Conservation (phyloP, 37 sponge, comb jelly and placozoan species). For the Oopsacas minuta region DNA sequence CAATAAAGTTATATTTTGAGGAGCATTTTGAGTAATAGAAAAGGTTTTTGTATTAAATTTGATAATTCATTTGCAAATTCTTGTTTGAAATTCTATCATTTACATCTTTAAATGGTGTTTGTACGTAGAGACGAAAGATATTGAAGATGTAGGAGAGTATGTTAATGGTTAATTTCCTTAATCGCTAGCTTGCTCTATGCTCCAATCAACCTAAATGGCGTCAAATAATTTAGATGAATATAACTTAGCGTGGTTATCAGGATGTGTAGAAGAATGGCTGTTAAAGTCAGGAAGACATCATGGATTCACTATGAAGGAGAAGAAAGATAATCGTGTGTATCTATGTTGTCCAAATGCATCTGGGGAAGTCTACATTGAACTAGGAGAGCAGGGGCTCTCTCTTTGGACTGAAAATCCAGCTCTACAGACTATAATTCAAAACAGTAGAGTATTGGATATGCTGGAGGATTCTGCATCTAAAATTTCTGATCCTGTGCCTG, state of each 20-base stretch:
- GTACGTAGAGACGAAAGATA: too few species aligned
- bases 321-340: neutral
- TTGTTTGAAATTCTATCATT: too few species aligned
- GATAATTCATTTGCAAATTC: too few species aligned
- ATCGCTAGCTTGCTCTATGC: too few species aligned
- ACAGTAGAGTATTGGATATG: neutral
- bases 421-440: neutral
- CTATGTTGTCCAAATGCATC: neutral
- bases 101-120: too few species aligned
- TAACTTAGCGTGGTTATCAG: neutral
- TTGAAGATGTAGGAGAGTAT: too few species aligned
- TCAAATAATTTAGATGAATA: neutral
- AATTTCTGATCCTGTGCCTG: neutral
- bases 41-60: too few species aligned
- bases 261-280: neutral
- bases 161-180: too few species aligned
- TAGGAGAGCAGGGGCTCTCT: neutral
- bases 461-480: neutral
- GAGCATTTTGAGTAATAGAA: neutral
- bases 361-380: neutral
- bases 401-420: neutral
- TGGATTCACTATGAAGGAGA: neutral
- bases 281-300: neutral
- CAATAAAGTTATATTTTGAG: conserved; percentile 31
- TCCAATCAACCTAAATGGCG: neutral